Evolutionary conservation across 2,797 vertebrate species (phyloP), one percentile per base, ranked within the genome.

Genomic region (Pangasius djambal): DNA sequence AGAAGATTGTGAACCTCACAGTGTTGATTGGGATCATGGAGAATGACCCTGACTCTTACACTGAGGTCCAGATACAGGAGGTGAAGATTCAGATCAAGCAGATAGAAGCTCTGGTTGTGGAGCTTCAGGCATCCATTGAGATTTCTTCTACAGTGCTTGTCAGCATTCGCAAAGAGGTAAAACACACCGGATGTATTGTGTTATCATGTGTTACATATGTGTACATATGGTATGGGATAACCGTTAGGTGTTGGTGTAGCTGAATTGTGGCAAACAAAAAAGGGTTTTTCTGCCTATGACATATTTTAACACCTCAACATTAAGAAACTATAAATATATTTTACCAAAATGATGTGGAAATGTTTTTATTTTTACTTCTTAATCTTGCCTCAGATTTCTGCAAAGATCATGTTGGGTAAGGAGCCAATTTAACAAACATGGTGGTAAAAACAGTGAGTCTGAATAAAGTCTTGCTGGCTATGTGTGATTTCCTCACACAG

Each of bases 11-110:
- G 16, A 97, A 97, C 89, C 91, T 97, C 67, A 97, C 96, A 10
- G 9, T 95, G 89, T 92, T 87, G 88, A 89, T 97, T 75, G 92
- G 95, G 85, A 52, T 91, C 63, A 95, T 97, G 95, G 96, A 97
- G 91, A 28, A 40, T 0, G 88, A 89, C 6, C 85, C 90, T 0
- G 12, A 95, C 88, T 94, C 95, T 88, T 97, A 95, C 86, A 95
- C 93, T 0, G 92, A 96, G 59, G 88, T 97, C 89, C 95, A 97
- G 90, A 96, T 97, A 67, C 89, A 96, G 89, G 87, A 97, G 34
- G 93, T 97, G 90, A 97, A 94, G 92, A 55, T 96, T 83, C 96
- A 97, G 94, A 96, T 97, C 89, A 92, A 1, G 31, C 95, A 97
- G 89, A 94, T 97, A 89, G 92, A 97, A 61, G 95, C 37, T 61